A percentile compares a stretch with the other conserved stretches of the same genome.
These are phyloP conservation scores for Anoplolepis gracilipes DNA, from an alignment of 1,140 invertebrate species.

Conservation along the genomic window DNA sequence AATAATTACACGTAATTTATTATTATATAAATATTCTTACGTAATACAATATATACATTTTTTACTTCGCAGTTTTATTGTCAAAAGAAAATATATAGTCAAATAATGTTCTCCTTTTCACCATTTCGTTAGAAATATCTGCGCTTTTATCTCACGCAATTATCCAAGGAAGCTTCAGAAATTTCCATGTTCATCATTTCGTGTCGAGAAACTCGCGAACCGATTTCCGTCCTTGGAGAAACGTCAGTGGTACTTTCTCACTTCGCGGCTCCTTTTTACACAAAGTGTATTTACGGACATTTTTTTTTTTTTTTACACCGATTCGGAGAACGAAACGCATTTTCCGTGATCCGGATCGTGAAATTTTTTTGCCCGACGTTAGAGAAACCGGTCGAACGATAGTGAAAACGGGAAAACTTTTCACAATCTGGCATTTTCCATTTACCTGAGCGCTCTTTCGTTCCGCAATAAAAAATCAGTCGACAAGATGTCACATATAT, in stretches of 20 bases:
- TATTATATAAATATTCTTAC: too few species aligned
- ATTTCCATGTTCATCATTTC: neutral
- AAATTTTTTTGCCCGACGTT: slow-evolving; percentile 66
- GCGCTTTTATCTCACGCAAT: neutral
- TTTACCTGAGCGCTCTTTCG: slow-evolving; percentile 55
- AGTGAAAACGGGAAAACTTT: slow-evolving; percentile 77
- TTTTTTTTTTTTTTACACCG: slow-evolving; percentile 37
- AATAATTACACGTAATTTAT: too few species aligned
- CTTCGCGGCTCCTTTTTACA: slow-evolving; percentile 16
- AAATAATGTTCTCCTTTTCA: neutral
- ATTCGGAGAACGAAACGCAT: slow-evolving; percentile 56
- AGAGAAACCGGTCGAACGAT: slow-evolving; percentile 72
- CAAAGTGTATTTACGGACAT: neutral
- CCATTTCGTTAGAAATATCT: neutral
- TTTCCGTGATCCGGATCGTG: slow-evolving; percentile 73
- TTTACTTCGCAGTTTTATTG: too few species aligned
- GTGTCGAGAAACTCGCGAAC: slow-evolving; percentile 50
- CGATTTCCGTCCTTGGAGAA: slow-evolving; percentile 57
- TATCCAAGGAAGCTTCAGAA: neutral
- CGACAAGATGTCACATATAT: slow-evolving; percentile 9
- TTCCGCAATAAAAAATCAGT: slow-evolving; percentile 60
- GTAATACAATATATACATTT: neutral
- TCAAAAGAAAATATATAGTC: too few species aligned
- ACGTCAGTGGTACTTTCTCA: slow-evolving; percentile 70
- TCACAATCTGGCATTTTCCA: slow-evolving; percentile 71